These are phyloP conservation scores for Polypedilum pembai DNA, from an alignment of 1,140 invertebrate species.

Conservation along the genomic window DNA sequence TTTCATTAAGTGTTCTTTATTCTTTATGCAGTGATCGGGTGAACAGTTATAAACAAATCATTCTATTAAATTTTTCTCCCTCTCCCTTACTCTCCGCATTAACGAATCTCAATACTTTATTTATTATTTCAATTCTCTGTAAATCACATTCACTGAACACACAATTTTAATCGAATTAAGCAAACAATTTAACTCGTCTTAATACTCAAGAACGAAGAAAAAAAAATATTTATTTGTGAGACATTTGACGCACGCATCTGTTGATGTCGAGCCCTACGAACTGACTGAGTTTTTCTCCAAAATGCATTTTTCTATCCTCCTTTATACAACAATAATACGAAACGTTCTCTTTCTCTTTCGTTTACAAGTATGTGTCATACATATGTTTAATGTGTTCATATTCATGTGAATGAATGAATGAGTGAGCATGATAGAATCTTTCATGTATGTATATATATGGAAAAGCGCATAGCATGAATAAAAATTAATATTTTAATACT, in stretches of 20 bases:
- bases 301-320: conserved; percentile 23
- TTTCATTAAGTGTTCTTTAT: background rate
- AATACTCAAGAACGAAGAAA: background rate
- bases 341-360: background rate
- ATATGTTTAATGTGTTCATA: background rate
- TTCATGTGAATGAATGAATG: background rate
- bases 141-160: background rate
- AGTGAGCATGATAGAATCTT: background rate
- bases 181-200: background rate
- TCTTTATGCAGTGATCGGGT: background rate
- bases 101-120: background rate
- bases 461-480: background rate
- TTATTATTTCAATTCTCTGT: conserved; percentile 2
- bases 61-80: background rate
- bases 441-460: background rate
- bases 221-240: background rate
- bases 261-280: background rate
- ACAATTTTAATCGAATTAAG: conserved; percentile 12
- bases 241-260: conserved; percentile 2
- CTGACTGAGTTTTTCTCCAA: conserved; percentile 25
- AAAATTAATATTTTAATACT: too few relatives aligned
- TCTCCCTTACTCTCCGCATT: background rate
- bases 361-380: background rate
- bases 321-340: conserved; percentile 5
- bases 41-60: conserved; percentile 11